A percentile compares a stretch with the other conserved stretches of the same genome.
phyloP scores from a whole-genome alignment of 2,113 vertebrate species.

The Rhynchomys soricoides region DNA sequence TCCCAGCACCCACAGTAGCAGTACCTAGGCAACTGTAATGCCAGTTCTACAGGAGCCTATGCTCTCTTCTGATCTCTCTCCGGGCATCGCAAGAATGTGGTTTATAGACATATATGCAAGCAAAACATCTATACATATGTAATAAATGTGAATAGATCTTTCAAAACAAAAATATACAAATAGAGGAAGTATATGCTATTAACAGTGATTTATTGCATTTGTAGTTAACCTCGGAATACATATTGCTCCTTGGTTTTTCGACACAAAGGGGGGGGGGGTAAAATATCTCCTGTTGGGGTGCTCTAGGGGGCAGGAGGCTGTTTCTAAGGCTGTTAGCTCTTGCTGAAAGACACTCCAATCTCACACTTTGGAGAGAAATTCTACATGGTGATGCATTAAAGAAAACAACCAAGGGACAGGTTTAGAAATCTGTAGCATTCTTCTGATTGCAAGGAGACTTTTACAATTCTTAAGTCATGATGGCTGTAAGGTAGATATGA shows the following conservation, averaged over 20 bases:
- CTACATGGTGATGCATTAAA: not conserved
- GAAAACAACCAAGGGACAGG: not conserved
- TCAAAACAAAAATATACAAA: slow-evolving; percentile 62
- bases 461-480: not conserved
- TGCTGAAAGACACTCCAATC: not conserved
- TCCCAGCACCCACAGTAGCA: not conserved
- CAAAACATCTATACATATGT: not conserved
- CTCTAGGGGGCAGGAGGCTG: not conserved
- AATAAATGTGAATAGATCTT: not conserved
- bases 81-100: not conserved
- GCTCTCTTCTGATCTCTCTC: not conserved
- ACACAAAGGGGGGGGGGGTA: not conserved
- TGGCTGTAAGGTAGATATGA: not conserved
- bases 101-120: not conserved
- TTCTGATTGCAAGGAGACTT: not conserved
- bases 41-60: not conserved
- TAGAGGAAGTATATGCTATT: slow-evolving; percentile 57
- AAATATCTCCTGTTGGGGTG: not conserved
- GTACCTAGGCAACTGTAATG: not conserved
- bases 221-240: slow-evolving; percentile 62
- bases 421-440: not conserved
- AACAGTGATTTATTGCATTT: slow-evolving; percentile 26
- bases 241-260: slow-evolving; percentile 28
- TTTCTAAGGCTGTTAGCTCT: not conserved
- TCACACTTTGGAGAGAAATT: not conserved